Base-by-base conservation (phyloP, 2,797 vertebrate species). In the Darevskia nairensis region DNA sequence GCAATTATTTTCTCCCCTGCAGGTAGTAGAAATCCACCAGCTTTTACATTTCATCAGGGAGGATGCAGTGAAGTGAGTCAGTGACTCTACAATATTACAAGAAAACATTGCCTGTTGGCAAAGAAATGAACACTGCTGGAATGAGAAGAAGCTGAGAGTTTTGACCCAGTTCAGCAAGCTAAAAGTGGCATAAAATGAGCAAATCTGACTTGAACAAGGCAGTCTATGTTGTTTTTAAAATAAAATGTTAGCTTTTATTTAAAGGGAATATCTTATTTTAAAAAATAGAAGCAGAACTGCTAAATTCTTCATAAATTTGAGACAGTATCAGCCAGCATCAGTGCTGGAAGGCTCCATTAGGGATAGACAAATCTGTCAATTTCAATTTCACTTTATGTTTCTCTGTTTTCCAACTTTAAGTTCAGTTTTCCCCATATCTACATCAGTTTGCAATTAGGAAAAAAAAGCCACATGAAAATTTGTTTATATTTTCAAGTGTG, bases 21-120 rank as follows among this genome's bases (percentile, higher is more conserved):
- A 71, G 64, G 39, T 29, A 32, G 23, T 84, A 80, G 59, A 82
- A 79, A 80, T 50, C 87, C 39, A 44, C 13, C 50, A 86, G 50
- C 50, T 83, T 72, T 32, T 77, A 81, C 3, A 11, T 50, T 74
- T 85, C 76, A 87, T 69, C 86, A 88, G 82, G 77, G 87, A 55
- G 66, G 50, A 78, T 32, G 8, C 1, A 74, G 50, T 44, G 1
- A 21, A 81, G 71, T 80, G 66, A 92, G 72, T 69, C 69, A 81
- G 74, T 80, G 50, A 89, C 35, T 8, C 0, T 0, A 85, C 46
- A 66, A 13, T 86, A 77, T 32, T 88, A 80, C 68, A 39, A 69
- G 39, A 82, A 80, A 64, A 15, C 21, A 79, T 69, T 81, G 82
- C 3, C 6, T 41, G 44, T 61, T 23, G 59, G 68, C 25, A 59